phyloP scores from a whole-genome alignment of 2,888 invertebrate species.

The Gymnosoma rotundatum region DNA sequence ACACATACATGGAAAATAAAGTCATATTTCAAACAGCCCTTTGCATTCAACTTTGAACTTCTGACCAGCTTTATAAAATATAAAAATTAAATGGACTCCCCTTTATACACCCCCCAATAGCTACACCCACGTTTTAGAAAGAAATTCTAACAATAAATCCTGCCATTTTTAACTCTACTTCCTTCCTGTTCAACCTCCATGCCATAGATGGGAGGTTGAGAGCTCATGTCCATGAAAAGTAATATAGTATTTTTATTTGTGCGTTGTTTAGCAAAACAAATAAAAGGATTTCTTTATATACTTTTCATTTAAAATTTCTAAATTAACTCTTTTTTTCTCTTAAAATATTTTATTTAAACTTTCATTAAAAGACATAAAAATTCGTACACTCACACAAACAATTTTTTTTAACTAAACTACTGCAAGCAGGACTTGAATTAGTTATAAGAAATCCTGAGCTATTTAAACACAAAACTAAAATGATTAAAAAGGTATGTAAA shows the following conservation, averaged over 20 bases:
- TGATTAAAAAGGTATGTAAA: background rate
- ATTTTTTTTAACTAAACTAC: background rate
- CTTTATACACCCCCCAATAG: background rate
- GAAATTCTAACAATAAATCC: constrained; percentile 6
- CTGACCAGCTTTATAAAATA: constrained; percentile 42
- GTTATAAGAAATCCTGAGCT: background rate
- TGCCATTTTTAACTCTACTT: constrained; percentile 31
- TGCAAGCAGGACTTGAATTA: background rate
- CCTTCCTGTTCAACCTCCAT: constrained; percentile 29
- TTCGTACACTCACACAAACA: too few species aligned
- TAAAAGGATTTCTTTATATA: background rate
- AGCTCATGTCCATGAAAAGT: constrained; percentile 8
- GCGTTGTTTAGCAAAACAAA: constrained; percentile 21
- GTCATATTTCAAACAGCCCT: constrained; percentile 38
- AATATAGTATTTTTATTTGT: constrained; percentile 20
- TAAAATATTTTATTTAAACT: background rate
- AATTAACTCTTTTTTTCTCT: background rate
- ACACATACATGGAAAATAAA: background rate
- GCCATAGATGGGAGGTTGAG: background rate
- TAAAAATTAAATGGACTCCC: constrained; percentile 2
- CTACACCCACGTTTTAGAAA: background rate
- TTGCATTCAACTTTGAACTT: constrained; percentile 59
- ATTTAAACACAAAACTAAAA: background rate
- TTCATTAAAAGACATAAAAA: too few species aligned
- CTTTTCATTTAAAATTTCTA: constrained; percentile 6